These are phyloP conservation scores for Chunga burmeisteri DNA, from an alignment of 2,113 vertebrate genomes.

Conservation along the genomic window DNA sequence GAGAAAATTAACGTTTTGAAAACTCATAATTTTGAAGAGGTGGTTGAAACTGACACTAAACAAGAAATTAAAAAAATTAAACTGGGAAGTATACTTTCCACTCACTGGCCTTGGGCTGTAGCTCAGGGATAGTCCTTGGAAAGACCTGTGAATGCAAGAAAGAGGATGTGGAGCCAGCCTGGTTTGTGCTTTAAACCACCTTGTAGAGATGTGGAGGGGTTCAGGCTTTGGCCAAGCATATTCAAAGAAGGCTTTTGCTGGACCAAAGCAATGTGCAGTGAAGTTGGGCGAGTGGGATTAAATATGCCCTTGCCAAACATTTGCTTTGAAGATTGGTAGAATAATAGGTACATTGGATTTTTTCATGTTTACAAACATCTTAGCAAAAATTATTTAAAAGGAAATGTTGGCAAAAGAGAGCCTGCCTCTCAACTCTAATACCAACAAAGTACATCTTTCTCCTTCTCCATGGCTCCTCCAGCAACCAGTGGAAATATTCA, in stretches of 20 bases:
- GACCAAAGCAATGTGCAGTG: conserved; percentile 1
- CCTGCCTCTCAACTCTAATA: background rate
- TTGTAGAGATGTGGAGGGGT: background rate
- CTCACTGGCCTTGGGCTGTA: background rate
- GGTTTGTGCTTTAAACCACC: background rate
- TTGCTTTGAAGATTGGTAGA: conserved; percentile 44
- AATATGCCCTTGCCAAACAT: conserved; percentile 39
- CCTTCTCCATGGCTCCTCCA: background rate
- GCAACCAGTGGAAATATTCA: background rate
- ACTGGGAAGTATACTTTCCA: background rate
- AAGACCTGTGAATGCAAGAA: background rate
- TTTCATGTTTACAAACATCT: background rate
- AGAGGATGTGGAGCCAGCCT: background rate
- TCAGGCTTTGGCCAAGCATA: background rate
- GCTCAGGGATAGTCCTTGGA: background rate
- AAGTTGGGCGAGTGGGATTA: conserved; percentile 57
- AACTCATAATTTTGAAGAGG: background rate
- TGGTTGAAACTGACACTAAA: conserved; percentile 19
- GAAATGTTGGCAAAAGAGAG: background rate
- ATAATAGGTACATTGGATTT: background rate
- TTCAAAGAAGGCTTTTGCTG: conserved; percentile 37
- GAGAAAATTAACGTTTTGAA: background rate
- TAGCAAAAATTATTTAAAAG: background rate
- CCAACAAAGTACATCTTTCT: background rate
- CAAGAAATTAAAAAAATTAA: background rate